Evolutionary conservation across 2,888 invertebrate genomes (phyloP), one percentile per base, ranked within the genome.

Genomic region (Leucophenga montana): DNA sequence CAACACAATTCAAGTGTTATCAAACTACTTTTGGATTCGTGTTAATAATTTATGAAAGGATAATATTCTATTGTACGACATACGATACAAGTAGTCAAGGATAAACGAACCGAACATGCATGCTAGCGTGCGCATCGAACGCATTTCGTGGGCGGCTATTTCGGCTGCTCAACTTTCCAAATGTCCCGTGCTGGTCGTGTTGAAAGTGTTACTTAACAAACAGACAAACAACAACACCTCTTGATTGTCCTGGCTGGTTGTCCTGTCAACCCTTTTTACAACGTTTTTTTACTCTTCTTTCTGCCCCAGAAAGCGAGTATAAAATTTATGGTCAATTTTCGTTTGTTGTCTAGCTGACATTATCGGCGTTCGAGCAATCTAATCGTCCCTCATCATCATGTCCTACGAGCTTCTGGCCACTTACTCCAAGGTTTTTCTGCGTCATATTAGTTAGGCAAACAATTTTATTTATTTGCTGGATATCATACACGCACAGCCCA

Each of bases 1-100:
- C 53, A 59, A 31, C 22, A n/a, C 14, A 27, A 68, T 74, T 80
- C 77, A 83, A 83, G 85, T 85, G 85, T 78, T 85, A 82, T 80
- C 85, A 84, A 83, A 85, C 85, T 80, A 80, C 76, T 79, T 73
- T 74, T 71, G 72, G 77, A 77, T 76, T 75, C 75, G 77, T 80
- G 76, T 85, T 81, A 78, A 80, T 83, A 84, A 83, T 85, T 83
- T 80, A 85, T 80, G 78, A 73, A 73, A 67, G 71, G 68, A 80
- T 80, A 80, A 79, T 79, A 18, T 48, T 11, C 14, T 9, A 56
- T 22, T 33, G 3, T 33, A 33, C 14, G 48, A n/a, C n/a, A n/a
- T 22, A 33, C 3, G 13, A 79, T 79, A 73, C 4, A 62, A 33
- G 46, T 14, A 14, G 44, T 16, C 18, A 39, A 73, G 71, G 67